Conservation (phyloP, 2,797 vertebrate genomes). For the Limnodromus scolopaceus region DNA sequence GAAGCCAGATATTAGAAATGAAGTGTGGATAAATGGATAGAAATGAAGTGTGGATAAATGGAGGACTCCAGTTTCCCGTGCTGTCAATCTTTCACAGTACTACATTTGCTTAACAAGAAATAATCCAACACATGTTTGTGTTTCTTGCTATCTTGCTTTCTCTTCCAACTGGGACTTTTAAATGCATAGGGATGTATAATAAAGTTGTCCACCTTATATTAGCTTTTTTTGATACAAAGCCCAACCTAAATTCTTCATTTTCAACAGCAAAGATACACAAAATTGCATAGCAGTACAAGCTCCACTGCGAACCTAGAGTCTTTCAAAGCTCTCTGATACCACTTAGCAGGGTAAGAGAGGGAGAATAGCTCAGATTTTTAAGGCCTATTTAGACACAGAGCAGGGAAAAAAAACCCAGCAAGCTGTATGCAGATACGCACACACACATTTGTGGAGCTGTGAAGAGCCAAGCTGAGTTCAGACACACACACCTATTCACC, state of each 20-base stretch:
- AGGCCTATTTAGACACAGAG: neutral
- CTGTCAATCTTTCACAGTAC: constrained; percentile 56
- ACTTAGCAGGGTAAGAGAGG: neutral
- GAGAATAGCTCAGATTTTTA: neutral
- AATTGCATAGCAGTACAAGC: neutral
- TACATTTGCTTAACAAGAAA: constrained; percentile 61
- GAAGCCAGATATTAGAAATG: constrained; percentile 68
- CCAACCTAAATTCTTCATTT: constrained; percentile 15
- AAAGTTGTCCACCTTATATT: constrained; percentile 14
- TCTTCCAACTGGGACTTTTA: constrained; percentile 45
- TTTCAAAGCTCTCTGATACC: neutral
- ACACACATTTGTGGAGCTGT: neutral
- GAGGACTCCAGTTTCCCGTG: constrained; percentile 60
- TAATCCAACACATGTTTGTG: constrained; percentile 46
- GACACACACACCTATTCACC: neutral
- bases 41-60: constrained; percentile 57
- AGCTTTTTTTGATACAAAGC: neutral
- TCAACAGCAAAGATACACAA: neutral
- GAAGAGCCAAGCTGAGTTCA: neutral
- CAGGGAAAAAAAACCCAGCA: neutral
- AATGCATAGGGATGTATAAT: neutral
- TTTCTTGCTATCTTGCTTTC: constrained; percentile 55
- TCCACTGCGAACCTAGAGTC: neutral
- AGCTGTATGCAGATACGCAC: neutral
- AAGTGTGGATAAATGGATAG: constrained; percentile 50